Evolutionary conservation across 2,888 invertebrate species (phyloP), one percentile per base, ranked within the genome.

Genomic region (Campopleginae sp.): DNA sequence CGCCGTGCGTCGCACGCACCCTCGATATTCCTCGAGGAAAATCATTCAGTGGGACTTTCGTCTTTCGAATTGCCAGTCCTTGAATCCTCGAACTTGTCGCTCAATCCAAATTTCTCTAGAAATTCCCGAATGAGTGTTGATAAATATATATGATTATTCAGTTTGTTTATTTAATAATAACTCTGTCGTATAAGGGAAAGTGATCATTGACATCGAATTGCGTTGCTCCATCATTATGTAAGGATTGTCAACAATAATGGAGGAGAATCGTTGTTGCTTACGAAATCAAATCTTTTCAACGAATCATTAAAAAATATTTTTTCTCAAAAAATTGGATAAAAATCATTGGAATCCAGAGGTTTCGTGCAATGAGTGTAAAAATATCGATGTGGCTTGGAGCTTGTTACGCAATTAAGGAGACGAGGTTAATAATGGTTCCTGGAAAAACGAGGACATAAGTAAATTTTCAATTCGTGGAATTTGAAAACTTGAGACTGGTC

Each of bases 11-110:
- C 83, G 71, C 84, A 77, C 80, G 77, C 79, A 80, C 80, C 83
- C 68, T 51, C 70, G 12, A 63, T 51, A 75, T 31, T 65, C 10
- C 74, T 51, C 6, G 54, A 77, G 72, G 84, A 77, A 87, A 90
- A 87, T 89, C 89, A 90, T 89, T 91, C 90, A 87, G 90, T 89
- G 87, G 87, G 82, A 84, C 83, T 88, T 82, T 87, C 84, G 88
- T 85, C 88, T 88, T 86, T 85, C 88, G 87, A 84, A 85, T 80
- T 77, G 82, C 75, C 61, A 81, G 63, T 82, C 79, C 85, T 79
- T 58, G 61, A 51, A 72, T 27, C 70, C 48, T 58, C 46, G 66
- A 79, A 51, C 70, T 78, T 76, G 66, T 38, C 19, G 38, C 19
- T 0, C 5, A 71, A 23, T 27, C 19, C 51, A 19, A 7, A 19